Evolutionary conservation across 1,140 invertebrate species (phyloP).

Genomic region (Drosophila pruinosa): DNA sequence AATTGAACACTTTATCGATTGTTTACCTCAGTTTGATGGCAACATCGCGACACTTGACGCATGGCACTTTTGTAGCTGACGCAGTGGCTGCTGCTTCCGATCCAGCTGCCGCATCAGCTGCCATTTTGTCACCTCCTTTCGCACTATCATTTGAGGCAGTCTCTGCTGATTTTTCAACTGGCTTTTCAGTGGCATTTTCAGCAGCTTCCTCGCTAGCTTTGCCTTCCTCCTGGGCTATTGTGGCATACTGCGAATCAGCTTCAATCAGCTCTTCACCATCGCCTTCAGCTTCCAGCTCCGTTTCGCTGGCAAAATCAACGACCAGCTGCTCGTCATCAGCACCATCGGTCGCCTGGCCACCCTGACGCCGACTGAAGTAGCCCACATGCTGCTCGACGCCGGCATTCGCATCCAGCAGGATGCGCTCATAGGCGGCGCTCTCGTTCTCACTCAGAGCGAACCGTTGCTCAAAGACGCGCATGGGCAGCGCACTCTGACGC

Average conservation of each 20-base stretch:
- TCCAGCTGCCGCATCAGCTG: not conserved
- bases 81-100: not conserved
- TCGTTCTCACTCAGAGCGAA: conserved; percentile 65
- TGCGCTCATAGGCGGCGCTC: conserved; percentile 67
- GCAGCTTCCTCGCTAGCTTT: not conserved
- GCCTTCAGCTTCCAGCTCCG: conserved; percentile 27
- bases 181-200: not conserved
- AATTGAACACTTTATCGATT: not conserved
- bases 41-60: conserved; percentile 73
- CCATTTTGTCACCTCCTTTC: not conserved
- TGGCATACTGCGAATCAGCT: conserved; percentile 51
- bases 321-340: conserved; percentile 45
- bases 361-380: conserved; percentile 62
- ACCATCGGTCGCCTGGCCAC: not conserved
- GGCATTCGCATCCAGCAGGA: conserved; percentile 62
- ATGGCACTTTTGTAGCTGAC: conserved; percentile 61
- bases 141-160: not conserved
- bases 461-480: conserved; percentile 71
- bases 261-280: not conserved
- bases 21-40: conserved; percentile 77
- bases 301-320: conserved; percentile 69
- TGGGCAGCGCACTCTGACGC: conserved; percentile 58
- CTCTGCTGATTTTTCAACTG: not conserved
- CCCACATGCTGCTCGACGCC: conserved; percentile 74
- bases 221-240: conserved; percentile 19